Conservation (phyloP, 2,888 invertebrate species). For the Sinodicranocentrus sp. region DNA sequence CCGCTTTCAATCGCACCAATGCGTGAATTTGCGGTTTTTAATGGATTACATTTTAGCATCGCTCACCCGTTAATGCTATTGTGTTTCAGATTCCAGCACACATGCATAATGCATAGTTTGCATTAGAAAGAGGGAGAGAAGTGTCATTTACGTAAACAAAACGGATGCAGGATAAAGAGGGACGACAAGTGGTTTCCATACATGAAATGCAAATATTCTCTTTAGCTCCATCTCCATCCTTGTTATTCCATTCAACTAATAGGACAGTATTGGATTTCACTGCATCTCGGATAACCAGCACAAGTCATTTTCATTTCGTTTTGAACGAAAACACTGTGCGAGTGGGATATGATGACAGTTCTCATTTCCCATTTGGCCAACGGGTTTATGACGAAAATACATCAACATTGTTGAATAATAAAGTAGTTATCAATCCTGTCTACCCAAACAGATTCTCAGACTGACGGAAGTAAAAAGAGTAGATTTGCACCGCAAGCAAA, state of each 20-base stretch:
- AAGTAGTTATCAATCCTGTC: conserved; percentile 30
- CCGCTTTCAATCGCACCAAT: background rate
- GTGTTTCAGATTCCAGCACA: no score
- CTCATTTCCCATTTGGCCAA: conserved; percentile 53
- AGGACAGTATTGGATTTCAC: no score
- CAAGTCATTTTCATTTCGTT: conserved; percentile 39
- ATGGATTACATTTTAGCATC: conserved; percentile 13
- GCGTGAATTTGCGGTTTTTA: conserved; percentile 48
- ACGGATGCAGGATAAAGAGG: background rate
- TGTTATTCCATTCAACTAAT: no score
- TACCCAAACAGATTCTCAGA: conserved; percentile 12
- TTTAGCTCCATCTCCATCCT: no score
- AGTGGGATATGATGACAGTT: conserved; percentile 46
- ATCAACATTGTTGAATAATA: conserved; percentile 30
- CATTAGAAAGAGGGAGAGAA: background rate
- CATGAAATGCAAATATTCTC: no score
- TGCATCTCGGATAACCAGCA: no score
- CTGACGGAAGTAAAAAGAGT: conserved; percentile 34
- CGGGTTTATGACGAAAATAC: conserved; percentile 35
- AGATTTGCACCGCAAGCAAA: conserved; percentile 15
- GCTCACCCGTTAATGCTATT: no score
- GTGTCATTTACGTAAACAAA: conserved; percentile 40
- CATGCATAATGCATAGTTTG: background rate
- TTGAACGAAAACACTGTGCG: conserved; percentile 24
- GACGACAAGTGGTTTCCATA: no score